phyloP scores from a whole-genome alignment of 2,888 invertebrate species.

The Melinaea marsaeus region DNA sequence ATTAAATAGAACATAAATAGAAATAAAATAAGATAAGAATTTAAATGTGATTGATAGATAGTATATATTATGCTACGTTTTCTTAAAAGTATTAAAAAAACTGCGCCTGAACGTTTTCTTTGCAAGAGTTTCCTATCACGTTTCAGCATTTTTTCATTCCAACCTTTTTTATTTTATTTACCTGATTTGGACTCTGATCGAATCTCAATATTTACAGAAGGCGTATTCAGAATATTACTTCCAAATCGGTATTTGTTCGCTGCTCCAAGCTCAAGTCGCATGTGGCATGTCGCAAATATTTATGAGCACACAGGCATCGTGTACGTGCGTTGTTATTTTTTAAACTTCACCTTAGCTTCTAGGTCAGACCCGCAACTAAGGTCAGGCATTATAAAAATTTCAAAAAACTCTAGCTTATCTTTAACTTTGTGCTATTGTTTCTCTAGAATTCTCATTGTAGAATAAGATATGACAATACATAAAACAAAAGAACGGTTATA shows the following conservation, averaged over 20 bases:
- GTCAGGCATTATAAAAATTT: slow-evolving; percentile 30
- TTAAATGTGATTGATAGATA: too few relatives aligned
- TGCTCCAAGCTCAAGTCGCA: slow-evolving; percentile 16
- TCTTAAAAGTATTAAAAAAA: slow-evolving; percentile 10
- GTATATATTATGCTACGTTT: too few relatives aligned
- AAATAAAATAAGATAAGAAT: too few relatives aligned
- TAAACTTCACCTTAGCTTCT: slow-evolving; percentile 28
- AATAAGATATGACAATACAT: slow-evolving; percentile 20
- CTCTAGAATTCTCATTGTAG: slow-evolving; percentile 16
- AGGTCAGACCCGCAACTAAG: slow-evolving; percentile 28
- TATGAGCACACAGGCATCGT: slow-evolving; percentile 27
- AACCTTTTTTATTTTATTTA: too few relatives aligned
- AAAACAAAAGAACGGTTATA: not conserved
- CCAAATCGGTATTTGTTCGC: too few relatives aligned
- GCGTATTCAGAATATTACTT: too few relatives aligned
- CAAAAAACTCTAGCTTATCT: slow-evolving; percentile 20
- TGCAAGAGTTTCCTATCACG: slow-evolving; percentile 5
- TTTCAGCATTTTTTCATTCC: too few relatives aligned
- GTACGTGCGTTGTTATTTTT: slow-evolving; percentile 30
- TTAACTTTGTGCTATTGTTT: slow-evolving; percentile 12
- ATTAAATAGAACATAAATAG: too few relatives aligned
- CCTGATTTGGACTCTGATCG: too few relatives aligned
- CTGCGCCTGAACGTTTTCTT: slow-evolving; percentile 15
- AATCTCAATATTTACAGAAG: too few relatives aligned
- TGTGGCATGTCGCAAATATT: slow-evolving; percentile 28